Base-by-base conservation (phyloP, 2,113 vertebrate genomes). In the Rhinopomastus cyanomelas region DNA sequence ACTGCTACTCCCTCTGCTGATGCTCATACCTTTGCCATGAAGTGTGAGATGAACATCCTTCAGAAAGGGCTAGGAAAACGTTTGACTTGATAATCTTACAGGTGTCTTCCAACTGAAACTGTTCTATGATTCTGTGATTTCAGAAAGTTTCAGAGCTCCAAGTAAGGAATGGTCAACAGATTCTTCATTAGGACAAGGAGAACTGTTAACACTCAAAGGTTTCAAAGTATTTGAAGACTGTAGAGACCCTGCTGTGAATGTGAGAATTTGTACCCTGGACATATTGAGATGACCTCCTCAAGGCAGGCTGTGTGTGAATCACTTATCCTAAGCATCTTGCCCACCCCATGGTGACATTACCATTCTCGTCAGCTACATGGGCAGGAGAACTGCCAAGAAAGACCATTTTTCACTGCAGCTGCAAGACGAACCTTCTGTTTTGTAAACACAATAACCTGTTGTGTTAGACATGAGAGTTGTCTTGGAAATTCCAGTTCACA, bases 81-180 rank as follows among this genome's bases (percentile, higher is more conserved):
- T 42, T 42, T 11, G 39, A 42, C 39, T 42, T 42, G 39, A 42
- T 42, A 15, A 42, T 42, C 39, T 42, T 42, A 42, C 11, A 42
- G 39, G 39, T 42, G 11, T 42, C 15, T 42, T 42, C 39, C 39
- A 42, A 15, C 39, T 15, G 11, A 42, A 42, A 42, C 39, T 42
- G 39, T 42, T 42, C 39, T 42, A 42, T n/a, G n/a, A n/a, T n/a
- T n/a, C n/a, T n/a, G n/a, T n/a, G n/a, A n/a, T 81, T 39, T 14
- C 37, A 82, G 21, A 37, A 12, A 30, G 10, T 80, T 53, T 82
- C 11, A 36, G 62, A 85, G 26, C 17, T 62, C 29, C 51, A 57
- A 42, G 32, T 60, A 30, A 84, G 46, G 9, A 59, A 62, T 36
- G 3, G 1, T 29, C 57, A 52, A 6, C 8, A 0, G 0, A 8